A percentile compares a stretch with the other conserved stretches of the same genome.
Conservation (phyloP, 2,797 vertebrate species). For the Syngnathus rostellatus region DNA sequence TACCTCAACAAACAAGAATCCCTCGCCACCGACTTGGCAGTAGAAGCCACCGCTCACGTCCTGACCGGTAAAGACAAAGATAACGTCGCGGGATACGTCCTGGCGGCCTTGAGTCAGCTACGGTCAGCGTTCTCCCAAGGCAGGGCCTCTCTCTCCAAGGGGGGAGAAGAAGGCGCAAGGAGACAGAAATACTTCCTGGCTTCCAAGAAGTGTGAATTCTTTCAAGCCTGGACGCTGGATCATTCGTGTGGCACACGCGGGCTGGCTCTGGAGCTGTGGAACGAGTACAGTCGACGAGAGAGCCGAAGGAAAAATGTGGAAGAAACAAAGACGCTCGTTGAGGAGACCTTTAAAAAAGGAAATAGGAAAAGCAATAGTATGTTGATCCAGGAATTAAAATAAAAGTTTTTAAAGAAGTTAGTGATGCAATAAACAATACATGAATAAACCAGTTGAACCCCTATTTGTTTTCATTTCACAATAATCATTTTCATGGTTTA, state of each 20-base stretch:
- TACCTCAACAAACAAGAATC: constrained; percentile 62
- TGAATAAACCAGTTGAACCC: background rate
- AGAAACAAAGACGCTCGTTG: constrained; percentile 58
- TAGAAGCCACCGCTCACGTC: constrained; percentile 71
- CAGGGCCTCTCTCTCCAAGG: constrained; percentile 38
- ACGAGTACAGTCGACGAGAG: constrained; percentile 56
- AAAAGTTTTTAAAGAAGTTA: constrained; percentile 5
- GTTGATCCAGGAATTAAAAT: constrained; percentile 75
- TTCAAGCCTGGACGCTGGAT: constrained; percentile 78
- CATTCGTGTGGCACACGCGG: constrained; percentile 38
- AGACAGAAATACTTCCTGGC: constrained; percentile 64
- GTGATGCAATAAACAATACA: constrained; percentile 16
- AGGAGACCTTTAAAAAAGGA: constrained; percentile 62
- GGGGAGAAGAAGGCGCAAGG: constrained; percentile 40
- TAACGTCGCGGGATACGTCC: constrained; percentile 56
- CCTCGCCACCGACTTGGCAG: constrained; percentile 51
- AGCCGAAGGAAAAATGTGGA: constrained; percentile 52
- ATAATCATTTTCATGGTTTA: background rate
- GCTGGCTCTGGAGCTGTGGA: constrained; percentile 65
- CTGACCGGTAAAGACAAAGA: constrained; percentile 58
- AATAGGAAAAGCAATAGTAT: constrained; percentile 46
- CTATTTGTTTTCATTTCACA: background rate
- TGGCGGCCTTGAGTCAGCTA: constrained; percentile 75
- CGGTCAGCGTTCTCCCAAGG: constrained; percentile 53
- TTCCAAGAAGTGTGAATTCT: constrained; percentile 79